phyloP scores from a whole-genome alignment of 2,888 invertebrate species.

The Calameuta pallipes region DNA sequence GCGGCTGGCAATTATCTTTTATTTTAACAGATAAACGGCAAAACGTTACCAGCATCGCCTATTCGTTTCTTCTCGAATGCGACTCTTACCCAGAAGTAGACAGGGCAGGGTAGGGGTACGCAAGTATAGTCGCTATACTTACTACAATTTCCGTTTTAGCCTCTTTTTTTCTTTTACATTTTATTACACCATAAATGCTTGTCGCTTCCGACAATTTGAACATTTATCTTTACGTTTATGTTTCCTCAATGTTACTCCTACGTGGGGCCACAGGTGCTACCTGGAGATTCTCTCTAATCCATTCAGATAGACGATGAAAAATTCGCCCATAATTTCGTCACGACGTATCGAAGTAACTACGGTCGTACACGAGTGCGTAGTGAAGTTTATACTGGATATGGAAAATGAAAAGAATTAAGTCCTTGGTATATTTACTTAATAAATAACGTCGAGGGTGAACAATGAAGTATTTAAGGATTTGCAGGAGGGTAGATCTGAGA shows the following conservation, averaged over 20 bases:
- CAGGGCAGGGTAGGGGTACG: neutral
- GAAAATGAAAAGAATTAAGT: neutral
- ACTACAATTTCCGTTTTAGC: neutral
- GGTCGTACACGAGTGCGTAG: neutral
- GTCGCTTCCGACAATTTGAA: neutral
- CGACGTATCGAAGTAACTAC: neutral
- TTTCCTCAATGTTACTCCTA: neutral
- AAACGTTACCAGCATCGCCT: neutral
- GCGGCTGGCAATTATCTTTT: neutral
- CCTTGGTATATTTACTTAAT: neutral
- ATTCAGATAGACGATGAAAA: neutral
- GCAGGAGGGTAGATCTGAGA: constrained; percentile 14
- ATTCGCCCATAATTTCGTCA: neutral
- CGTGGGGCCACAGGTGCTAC: neutral
- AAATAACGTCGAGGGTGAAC: neutral
- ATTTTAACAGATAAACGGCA: neutral
- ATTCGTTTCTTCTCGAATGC: neutral
- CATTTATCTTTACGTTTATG: neutral
- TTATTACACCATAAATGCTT: neutral
- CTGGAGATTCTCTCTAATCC: neutral
- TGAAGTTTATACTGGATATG: neutral
- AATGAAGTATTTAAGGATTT: constrained; percentile 4
- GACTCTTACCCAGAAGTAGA: neutral
- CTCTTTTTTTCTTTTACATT: neutral
- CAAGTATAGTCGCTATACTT: neutral